Base-by-base conservation (phyloP, 2,797 vertebrate genomes). In the Alauda arvensis region DNA sequence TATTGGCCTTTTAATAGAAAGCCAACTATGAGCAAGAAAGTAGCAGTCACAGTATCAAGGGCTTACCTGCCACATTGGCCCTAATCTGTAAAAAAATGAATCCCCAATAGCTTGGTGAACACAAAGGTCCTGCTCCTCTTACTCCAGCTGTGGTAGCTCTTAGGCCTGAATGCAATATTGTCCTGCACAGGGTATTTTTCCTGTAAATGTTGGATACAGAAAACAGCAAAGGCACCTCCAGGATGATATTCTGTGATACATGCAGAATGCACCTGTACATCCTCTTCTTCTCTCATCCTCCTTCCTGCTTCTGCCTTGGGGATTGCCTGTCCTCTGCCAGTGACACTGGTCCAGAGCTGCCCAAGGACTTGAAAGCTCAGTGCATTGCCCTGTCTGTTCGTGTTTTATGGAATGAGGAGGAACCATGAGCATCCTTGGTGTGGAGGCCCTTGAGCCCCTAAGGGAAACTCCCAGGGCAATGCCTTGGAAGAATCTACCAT, bases 1-100 rank as follows among this genome's bases (percentile, higher is more conserved):
- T 57, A 40, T 46, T 59, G 55, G 67, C 28, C 49, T 87, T 90
- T 81, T 76, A 83, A 82, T 34, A 70, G 67, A 75, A 93, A 93
- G n/a, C 43, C 65, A 85, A 80, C 37, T 77, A 61, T 25, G 8
- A 94, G 69, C 34, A 56, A 24, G 79, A 52, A 62, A 51, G 39
- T 49, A 71, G 62, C 45, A 85, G 69, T n/a, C 66, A 48, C 14
- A 14, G 10, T 42, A 59, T 55, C 37, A 52, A 59, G 52, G 24
- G 6, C 7, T 92, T 61, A 55, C 23, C 2, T 52, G 53, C 72
- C 9, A 15, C 67, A 2, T 39, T 75, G 65, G 12, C 78, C 55
- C 51, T 80, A 29, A 48, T 37, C 33, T 45, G 56, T 43, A n/a
- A 25, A 77, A 56, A 72, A 77, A 42, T 8, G 7, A 51, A 68